Base-by-base conservation (phyloP, 2,797 vertebrate species). In the Amazona finschi region DNA sequence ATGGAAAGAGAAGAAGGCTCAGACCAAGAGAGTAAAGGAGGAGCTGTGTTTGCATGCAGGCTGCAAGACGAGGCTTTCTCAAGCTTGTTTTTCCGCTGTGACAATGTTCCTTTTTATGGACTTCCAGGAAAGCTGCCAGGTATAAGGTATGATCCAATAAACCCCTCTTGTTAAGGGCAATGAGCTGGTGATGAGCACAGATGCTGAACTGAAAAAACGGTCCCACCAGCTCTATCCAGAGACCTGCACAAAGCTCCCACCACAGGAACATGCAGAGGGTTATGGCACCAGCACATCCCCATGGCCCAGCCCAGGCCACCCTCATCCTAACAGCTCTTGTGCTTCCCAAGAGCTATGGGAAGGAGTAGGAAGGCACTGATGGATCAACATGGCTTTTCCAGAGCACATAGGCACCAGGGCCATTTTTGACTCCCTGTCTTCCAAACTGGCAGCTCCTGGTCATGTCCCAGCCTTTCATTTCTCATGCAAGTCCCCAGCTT, bases 121-220 rank as follows among this genome's bases (percentile, higher is more conserved):
- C 9, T 88, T 91, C 87, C 74, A 87, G 74, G 69, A 91, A 87
- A 90, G 79, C 62, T 92, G 87, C 62, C 78, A 77, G 69, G 41
- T 74, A 9, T 33, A 82, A 87, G 64, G 79, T 38, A 76, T 0
- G 22, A 76, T 72, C 73, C 82, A 91, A 69, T 28, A 69, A 65
- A 78, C 7, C 83, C 30, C 44, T 67, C 66, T 55, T 47, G 43
- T 28, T 25, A 57, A 33, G 24, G 70, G 60, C 69, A 76, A 76
- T 33, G 55, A 82, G 50, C 62, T 90, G 55, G 73, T 43, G 74
- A 70, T 3, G 33, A 93, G 57, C 71, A 60, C 18, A 53, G 66
- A 60, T 21, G 64, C 72, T 33, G 46, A 81, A 41, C 38, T 46
- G 60, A 60, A 81, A 69, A 78, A 75, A 57, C 0, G 24, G 62